Evolutionary conservation across 2,888 invertebrate species (phyloP).

Genomic region (Cynaeus angustus): DNA sequence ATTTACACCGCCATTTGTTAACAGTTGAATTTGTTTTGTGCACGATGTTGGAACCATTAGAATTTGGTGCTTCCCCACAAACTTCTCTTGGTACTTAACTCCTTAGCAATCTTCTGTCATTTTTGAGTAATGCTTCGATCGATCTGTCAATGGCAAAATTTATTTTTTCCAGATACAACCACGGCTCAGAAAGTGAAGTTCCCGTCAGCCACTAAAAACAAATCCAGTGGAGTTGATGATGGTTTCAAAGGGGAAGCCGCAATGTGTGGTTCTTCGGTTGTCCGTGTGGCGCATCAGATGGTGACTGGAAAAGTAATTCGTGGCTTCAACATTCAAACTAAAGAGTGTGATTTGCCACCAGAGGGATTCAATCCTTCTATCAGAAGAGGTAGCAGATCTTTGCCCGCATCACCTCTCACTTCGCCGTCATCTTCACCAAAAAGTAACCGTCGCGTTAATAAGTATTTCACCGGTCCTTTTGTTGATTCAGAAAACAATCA

Average conservation of each 20-base stretch:
- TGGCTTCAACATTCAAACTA: constrained; percentile 68
- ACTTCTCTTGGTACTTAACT: too few relatives aligned
- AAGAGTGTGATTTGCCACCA: constrained; percentile 58
- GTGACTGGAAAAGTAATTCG: constrained; percentile 70
- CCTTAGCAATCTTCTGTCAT: neutral
- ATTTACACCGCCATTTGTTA: too few relatives aligned
- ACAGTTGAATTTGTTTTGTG: neutral
- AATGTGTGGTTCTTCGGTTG: constrained; percentile 79
- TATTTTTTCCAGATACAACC: constrained; percentile 48
- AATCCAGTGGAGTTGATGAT: constrained; percentile 81
- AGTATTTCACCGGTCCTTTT: constrained; percentile 76
- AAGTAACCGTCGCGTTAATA: constrained; percentile 74
- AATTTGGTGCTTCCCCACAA: too few relatives aligned
- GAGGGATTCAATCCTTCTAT: constrained; percentile 66
- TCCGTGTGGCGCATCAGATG: constrained; percentile 77
- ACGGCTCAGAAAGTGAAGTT: constrained; percentile 56
- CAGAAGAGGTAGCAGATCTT: constrained; percentile 80
- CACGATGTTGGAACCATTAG: too few relatives aligned
- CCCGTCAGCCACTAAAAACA: constrained; percentile 64
- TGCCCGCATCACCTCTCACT: constrained; percentile 80
- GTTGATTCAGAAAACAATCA: constrained; percentile 70
- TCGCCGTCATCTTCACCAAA: constrained; percentile 79
- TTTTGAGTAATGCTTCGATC: neutral
- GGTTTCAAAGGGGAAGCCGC: constrained; percentile 81
- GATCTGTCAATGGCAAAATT: constrained; percentile 6